Evolutionary conservation across 1,140 invertebrate species (phyloP).

Genomic region (Anthonomus grandis): DNA sequence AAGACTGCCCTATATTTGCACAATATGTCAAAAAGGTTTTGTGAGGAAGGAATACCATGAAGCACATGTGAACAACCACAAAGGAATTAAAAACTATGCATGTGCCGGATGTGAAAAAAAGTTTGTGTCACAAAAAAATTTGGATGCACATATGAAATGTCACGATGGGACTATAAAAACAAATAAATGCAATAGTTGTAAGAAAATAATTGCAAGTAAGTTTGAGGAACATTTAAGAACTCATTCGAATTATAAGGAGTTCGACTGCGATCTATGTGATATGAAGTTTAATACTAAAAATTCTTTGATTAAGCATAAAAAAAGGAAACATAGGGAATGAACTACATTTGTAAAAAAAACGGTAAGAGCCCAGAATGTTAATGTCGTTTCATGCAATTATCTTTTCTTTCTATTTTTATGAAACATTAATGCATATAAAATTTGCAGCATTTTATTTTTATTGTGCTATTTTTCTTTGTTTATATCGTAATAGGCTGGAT

Average conservation of each 20-base stretch:
- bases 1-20: conserved; percentile 37
- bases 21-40: conserved; percentile 43
- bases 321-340: conserved; percentile 45
- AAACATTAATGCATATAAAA: too few relatives aligned
- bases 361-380: too few relatives aligned
- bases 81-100: conserved; percentile 40
- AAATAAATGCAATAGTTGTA: conserved; percentile 39
- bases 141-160: conserved; percentile 42
- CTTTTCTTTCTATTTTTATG: too few relatives aligned
- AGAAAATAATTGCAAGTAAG: conserved; percentile 36
- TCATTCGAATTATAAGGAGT: conserved; percentile 41
- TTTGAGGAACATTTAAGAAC: conserved; percentile 43
- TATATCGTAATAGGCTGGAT: too few relatives aligned
- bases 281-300: conserved; percentile 43
- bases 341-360: too few relatives aligned
- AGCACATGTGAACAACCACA: conserved; percentile 42
- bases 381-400: too few relatives aligned
- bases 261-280: conserved; percentile 39
- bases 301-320: conserved; percentile 40
- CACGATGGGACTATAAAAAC: conserved; percentile 39
- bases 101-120: conserved; percentile 40
- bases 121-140: conserved; percentile 43
- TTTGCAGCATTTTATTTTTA: too few relatives aligned
- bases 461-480: too few relatives aligned
- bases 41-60: conserved; percentile 44